Conservation (phyloP, 2,888 invertebrate genomes). For the Malthinus flaveolus region DNA sequence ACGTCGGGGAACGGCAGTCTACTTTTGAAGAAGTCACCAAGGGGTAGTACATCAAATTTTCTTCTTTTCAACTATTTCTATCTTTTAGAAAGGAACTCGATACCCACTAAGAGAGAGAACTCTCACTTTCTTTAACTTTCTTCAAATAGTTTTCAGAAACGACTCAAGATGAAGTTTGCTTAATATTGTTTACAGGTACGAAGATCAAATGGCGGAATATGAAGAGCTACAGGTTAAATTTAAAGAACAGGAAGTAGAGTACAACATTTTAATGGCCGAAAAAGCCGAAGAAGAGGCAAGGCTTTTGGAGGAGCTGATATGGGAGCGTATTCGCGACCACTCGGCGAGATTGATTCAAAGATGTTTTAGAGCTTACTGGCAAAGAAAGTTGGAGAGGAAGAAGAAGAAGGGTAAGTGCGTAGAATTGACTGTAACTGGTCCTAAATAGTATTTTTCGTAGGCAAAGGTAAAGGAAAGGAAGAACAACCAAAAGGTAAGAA, state of each 20-base stretch:
- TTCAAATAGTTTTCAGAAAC: too few species aligned
- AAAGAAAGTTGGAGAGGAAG: conserved; percentile 32
- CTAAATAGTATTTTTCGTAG: neutral
- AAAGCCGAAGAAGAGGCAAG: conserved; percentile 60
- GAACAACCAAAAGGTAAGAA: conserved; percentile 54
- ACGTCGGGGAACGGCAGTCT: conserved; percentile 62
- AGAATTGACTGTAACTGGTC: neutral
- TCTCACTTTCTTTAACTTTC: too few species aligned
- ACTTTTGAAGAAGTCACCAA: conserved; percentile 58
- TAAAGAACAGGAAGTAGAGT: conserved; percentile 60
- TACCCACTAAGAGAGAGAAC: too few species aligned
- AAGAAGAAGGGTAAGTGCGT: conserved; percentile 33
- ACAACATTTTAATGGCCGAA: conserved; percentile 60
- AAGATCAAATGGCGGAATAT: conserved; percentile 56
- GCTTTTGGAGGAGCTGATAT: conserved; percentile 58
- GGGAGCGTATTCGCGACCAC: conserved; percentile 37
- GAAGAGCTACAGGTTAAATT: conserved; percentile 56
- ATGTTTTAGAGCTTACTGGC: conserved; percentile 41
- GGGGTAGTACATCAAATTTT: conserved; percentile 29
- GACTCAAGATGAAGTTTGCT: too few species aligned
- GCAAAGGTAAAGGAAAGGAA: conserved; percentile 54
- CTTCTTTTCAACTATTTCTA: too few species aligned
- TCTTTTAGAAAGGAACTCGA: too few species aligned
- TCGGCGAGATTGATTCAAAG: conserved; percentile 52
- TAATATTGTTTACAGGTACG: conserved; percentile 48